Base-by-base conservation (phyloP, 2,113 vertebrate species). In the Halcyon malimbica region DNA sequence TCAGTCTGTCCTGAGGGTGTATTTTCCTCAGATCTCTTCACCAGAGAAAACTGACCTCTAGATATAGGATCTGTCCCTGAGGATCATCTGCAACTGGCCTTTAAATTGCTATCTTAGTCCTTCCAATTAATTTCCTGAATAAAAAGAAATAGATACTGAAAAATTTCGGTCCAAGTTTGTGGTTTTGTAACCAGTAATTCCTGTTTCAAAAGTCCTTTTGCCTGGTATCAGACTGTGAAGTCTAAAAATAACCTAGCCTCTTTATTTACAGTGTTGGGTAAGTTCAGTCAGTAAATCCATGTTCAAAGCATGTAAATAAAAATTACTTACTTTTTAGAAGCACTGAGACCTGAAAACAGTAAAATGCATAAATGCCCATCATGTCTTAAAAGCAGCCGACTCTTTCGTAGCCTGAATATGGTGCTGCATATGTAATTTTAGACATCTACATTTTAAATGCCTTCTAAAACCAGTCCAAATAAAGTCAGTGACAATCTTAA, bases 171-270 rank as follows among this genome's bases (percentile, higher is more conserved):
- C 42, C 17, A 39, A 71, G 44, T 41, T 41, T 60, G 51, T 84
- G 73, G 73, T 71, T 92, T 87, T 60, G 37, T 65, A 84, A 46
- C 42, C 46, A 87, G 41, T 29, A 80, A 88, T 53, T 62, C 92
- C 64, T 54, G 42, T 41, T 81, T 82, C n/a, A 62, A 50, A 96
- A 93, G 65, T 57, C 69, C 44, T 92, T 90, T 89, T 89, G 41
- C 80, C 25, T 24, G 79, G 31, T 53, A 68, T 62, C 65, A 53
- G 53, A 41, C 2, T 69, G 41, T 87, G 70, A 95, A 82, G 53
- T 41, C 57, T 87, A 84, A 91, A 96, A 93, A 93, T 94, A 95
- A 64, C 46, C 26, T 23, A 78, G 23, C 20, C 41, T 87, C 65
- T 82, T 48, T 73, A 91, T 93, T 93, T 95, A 68, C 33, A 23